These are phyloP conservation scores for Stenolophus ochropezus DNA, from an alignment of 2,888 invertebrate species.

Conservation along the genomic window DNA sequence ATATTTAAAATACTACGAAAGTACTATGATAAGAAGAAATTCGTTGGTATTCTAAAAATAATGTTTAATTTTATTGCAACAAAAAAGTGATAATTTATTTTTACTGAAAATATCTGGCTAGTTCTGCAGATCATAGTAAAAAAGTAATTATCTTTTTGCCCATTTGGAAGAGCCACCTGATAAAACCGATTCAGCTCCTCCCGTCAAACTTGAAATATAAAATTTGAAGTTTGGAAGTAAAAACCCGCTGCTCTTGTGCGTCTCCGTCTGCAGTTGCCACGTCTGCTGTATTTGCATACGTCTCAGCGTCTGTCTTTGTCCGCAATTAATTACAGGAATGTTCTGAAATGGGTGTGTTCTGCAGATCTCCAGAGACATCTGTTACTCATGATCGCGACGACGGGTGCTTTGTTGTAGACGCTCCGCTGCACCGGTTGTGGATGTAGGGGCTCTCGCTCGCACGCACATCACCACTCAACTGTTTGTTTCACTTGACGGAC, in stretches of 20 bases:
- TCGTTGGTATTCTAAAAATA: no score
- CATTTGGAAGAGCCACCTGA: neutral
- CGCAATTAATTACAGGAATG: constrained; percentile 64
- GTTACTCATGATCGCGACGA: constrained; percentile 64
- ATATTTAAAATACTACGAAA: no score
- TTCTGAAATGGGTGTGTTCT: constrained; percentile 62
- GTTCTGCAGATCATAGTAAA: neutral
- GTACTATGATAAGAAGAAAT: no score
- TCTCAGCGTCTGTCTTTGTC: neutral
- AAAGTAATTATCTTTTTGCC: neutral
- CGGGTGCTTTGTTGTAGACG: constrained; percentile 35
- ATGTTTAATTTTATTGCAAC: no score
- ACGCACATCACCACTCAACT: neutral
- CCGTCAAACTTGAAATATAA: neutral
- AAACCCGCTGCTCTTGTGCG: neutral
- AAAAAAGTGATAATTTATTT: no score
- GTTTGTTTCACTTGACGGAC: constrained; percentile 16
- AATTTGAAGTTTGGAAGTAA: neutral
- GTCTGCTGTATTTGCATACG: constrained; percentile 44
- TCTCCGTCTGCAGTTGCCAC: neutral
- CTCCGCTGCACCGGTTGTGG: constrained; percentile 19
- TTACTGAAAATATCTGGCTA: no score
- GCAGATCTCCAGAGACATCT: constrained; percentile 65
- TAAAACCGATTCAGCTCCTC: neutral
- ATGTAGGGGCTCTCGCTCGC: neutral